Evolutionary conservation across 2,797 vertebrate species (phyloP).

Genomic region (Hapalemur alaotrensis): DNA sequence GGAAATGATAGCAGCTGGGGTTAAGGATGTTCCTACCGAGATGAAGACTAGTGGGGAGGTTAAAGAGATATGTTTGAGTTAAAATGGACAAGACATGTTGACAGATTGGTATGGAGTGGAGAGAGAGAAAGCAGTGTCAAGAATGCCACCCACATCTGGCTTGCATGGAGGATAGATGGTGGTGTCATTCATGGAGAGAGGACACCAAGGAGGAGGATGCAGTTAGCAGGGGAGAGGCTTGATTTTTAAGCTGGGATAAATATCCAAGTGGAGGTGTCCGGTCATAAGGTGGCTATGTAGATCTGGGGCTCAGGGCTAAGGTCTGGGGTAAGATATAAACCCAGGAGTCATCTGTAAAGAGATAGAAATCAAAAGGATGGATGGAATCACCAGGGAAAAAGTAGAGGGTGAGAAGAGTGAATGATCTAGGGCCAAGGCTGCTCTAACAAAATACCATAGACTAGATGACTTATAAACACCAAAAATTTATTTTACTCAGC

Average conservation of each 20-base stretch:
- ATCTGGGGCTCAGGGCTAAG: background rate
- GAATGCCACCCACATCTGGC: background rate
- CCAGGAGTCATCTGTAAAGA: background rate
- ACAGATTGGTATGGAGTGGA: background rate
- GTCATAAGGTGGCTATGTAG: background rate
- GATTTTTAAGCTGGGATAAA: background rate
- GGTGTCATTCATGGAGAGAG: background rate
- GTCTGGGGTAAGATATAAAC: background rate
- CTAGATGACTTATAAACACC: background rate
- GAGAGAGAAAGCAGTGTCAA: background rate
- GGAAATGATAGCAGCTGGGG: background rate
- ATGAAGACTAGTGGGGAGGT: background rate
- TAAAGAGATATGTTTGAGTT: background rate
- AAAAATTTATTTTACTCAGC: background rate
- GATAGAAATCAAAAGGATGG: background rate
- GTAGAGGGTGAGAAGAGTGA: background rate
- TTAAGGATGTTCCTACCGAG: too few species aligned
- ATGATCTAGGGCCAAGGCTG: background rate
- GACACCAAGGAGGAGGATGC: background rate
- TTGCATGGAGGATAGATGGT: background rate
- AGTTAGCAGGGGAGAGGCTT: background rate
- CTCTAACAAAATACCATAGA: background rate
- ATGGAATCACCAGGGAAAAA: background rate
- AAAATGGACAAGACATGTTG: background rate
- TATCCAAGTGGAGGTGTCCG: background rate